Base-by-base conservation (phyloP, 2,797 vertebrate species). In the Sebastes hubbsi region DNA sequence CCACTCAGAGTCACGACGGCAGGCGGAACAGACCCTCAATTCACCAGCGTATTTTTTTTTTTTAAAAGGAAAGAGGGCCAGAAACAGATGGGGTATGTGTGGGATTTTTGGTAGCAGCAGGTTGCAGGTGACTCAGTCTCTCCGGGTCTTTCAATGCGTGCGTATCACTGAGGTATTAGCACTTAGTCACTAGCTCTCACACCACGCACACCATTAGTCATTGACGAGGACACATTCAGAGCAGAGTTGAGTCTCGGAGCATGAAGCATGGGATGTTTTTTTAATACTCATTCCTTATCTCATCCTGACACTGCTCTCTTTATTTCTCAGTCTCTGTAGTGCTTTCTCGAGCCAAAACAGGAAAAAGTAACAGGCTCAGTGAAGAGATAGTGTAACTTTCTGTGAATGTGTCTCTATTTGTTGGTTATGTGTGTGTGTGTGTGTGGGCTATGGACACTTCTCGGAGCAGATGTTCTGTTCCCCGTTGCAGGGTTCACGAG, bases 401-500 rank as follows among this genome's bases (percentile, higher is more conserved):
- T 75, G 56, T 65, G 67, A 61, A 27, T 46, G 16, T 72, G 38
- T 85, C 34, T 86, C 6, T 80, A 10, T 87, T 72, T 82, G 22
- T 59, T 46, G 65, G 66, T 61, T 65, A 30, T 75, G 14, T 61
- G 60, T 65, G 46, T 38, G 36, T 36, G 34, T 38, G 72, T 52
- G 68, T 27, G 75, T 32, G 68, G 63, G 66, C 65, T 62, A 8
- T 36, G 77, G 78, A 85, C 46, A 60, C 70, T 61, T 78, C 29
- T 36, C 27, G 14, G 61, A 87, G 73, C 88, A 93, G 92, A 93
- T 93, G 92, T 89, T 89, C 61, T 36, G 71, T 61, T 80, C 78
- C 82, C 80, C 2, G 27, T 77, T 30, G 59, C 22, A 14, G 81
- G 60, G 91, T 92, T 92, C 87, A 86, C 1, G 24, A 72, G 71